Evolutionary conservation across 2,113 vertebrate genomes (phyloP), one percentile per base, ranked within the genome.

Genomic region (Propithecus coquereli): DNA sequence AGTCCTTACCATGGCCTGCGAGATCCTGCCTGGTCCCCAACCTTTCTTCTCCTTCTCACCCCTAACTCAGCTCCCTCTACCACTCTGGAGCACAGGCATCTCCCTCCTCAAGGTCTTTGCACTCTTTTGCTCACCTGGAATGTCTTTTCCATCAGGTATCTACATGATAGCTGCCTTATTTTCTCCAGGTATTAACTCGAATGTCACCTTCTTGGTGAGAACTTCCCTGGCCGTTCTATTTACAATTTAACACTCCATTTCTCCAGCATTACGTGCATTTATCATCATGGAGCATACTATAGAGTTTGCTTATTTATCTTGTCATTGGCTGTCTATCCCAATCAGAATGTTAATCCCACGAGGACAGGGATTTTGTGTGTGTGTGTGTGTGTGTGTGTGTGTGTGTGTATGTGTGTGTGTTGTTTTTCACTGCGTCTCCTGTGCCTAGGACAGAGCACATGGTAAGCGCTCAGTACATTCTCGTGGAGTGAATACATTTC

Each of bases 401-500:
- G 27, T 16, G 2, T 47, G 0, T 71, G 27, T 16, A 1, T 47
- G 0, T 6, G 3, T n/a, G 16, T n/a, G 3, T 66, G 30, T 87
- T 92, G 13, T 90, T 95, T 45, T 88, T 81, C 32, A 79, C 23
- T 74, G 34, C 2, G 18, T 80, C 63, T 92, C 30, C 50, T 63
- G 27, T 82, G 59, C 34, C 30, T 40, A 59, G 50, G 87, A 70
- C 13, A 68, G 25, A 54, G 13, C 30, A 83, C 17, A 20, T 34
- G 54, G 40, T 45, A 82, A 95, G 18, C 4, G 50, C 9, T 82
- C 54, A 63, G 2, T 68, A 65, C 1, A 5, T 90, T 95, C 95
- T 90, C 87, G 23, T 90, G 90, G 80, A 87, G 87, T 66, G 20
- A 88, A 57, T 81, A 63, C 25, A 54, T 77, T 87, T 95, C 85